Evolutionary conservation across 2,888 invertebrate species (phyloP).

Genomic region (Vannuccia rotundouncinata): DNA sequence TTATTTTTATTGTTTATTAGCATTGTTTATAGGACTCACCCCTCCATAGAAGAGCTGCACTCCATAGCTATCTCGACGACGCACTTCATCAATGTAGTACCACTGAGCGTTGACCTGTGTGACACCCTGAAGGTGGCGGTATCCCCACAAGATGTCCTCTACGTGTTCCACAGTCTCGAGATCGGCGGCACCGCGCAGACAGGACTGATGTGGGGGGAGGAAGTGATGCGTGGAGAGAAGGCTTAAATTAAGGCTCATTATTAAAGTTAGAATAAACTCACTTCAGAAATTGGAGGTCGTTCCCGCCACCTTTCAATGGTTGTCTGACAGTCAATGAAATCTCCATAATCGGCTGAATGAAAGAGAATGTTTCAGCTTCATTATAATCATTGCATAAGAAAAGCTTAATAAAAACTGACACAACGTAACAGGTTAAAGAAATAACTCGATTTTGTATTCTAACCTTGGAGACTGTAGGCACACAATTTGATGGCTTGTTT

Average conservation of each 20-base stretch:
- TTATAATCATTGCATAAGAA: too few relatives aligned
- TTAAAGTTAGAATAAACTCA: too few relatives aligned
- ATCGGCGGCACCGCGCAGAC: constrained; percentile 9
- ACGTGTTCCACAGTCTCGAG: neutral
- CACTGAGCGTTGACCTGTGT: neutral
- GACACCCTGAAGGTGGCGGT: constrained; percentile 2
- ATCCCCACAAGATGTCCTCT: constrained; percentile 26
- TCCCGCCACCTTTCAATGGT: neutral
- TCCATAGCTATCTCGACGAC: neutral
- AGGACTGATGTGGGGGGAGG: too few relatives aligned
- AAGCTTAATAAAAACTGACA: too few relatives aligned
- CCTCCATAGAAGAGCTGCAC: neutral
- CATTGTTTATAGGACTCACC: too few relatives aligned
- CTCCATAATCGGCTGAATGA: constrained; percentile 7
- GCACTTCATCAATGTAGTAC: constrained; percentile 16
- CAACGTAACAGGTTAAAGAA: too few relatives aligned
- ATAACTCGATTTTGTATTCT: too few relatives aligned
- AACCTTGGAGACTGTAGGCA: constrained; percentile 14
- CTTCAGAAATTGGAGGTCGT: neutral
- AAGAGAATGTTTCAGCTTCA: too few relatives aligned
- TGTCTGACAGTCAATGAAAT: neutral
- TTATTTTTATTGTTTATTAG: too few relatives aligned
- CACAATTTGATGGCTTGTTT: constrained; percentile 11
- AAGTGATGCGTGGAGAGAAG: too few relatives aligned
- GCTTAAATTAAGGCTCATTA: too few relatives aligned